Base-by-base conservation (phyloP, 2,888 invertebrate genomes). In the Myopa tessellatipennis region DNA sequence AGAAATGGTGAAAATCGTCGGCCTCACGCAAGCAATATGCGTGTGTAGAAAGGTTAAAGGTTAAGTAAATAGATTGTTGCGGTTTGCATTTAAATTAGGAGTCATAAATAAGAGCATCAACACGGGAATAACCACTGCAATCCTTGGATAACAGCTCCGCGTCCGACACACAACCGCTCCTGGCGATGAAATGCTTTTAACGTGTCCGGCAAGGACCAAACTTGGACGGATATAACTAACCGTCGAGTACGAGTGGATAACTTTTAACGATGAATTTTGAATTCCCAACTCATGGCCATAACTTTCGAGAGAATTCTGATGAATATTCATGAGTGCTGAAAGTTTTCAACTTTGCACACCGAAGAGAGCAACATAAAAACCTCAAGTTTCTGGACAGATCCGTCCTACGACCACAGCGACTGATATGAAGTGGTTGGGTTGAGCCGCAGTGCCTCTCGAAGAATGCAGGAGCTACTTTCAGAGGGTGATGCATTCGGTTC, bases 201-300 rank as follows among this genome's bases (percentile, higher is more conserved):
- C 14, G 14, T n/a, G 14, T n/a, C 4, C 60, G 1, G 18, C 38
- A 65, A 55, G 7, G 26, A 34, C 50, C 63, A 52, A 60, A 65
- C 16, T 16, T 8, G 34, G 14, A 16, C 67, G 8, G 67, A 36
- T 6, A 50, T 34, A 74, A 65, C 74, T 50, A 52, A 74, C 63
- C 50, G 69, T 52, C 18, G 36, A 67, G 26, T 69, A 10, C 69
- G 18, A 69, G 40, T 34, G 38, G 34, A 50, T 65, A 74, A 74
- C 67, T 74, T 74, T 74, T 74, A 74, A 74, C 58, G 74, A 74
- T 74, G 68, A 74, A 74, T 74, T 74, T 40, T 74, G 52, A 55
- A 68, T 68, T 74, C 38, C 26, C 73, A 34, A 45, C 73, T 40
- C 73, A 60, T 38, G 18, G 16, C 71, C 71, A 60, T 71, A 58